Conservation (phyloP, 2,113 vertebrate genomes). For the Pao palembangensis region DNA sequence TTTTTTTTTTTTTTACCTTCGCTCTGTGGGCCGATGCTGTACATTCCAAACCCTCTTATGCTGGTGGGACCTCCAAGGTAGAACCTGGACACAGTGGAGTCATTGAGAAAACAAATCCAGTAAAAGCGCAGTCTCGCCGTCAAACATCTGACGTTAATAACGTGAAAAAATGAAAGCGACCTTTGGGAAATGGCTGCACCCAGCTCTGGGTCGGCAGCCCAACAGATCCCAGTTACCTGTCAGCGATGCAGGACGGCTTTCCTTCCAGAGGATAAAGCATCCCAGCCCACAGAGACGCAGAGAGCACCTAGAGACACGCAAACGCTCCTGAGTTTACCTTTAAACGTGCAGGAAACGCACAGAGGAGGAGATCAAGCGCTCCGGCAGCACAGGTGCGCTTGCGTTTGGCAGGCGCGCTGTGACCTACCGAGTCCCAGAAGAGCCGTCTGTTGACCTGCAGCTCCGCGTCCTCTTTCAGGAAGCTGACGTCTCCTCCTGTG, state of each 20-base stretch:
- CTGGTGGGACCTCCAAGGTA: constrained; percentile 96
- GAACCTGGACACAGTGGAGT: constrained; percentile 74
- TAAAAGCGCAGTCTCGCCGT: neutral
- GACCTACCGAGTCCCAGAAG: constrained; percentile 79
- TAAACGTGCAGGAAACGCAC: neutral
- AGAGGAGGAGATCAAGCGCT: neutral
- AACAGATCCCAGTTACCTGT: constrained; percentile 73
- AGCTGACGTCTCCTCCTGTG: constrained; percentile 88
- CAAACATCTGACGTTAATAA: neutral
- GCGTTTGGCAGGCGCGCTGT: no score
- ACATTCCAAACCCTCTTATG: constrained; percentile 96
- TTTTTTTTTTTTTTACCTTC: constrained; percentile 79
- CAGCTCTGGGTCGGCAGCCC: neutral
- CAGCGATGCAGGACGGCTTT: constrained; percentile 86
- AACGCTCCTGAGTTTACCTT: no score
- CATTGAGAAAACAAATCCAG: neutral
- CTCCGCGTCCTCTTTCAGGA: constrained; percentile 93
- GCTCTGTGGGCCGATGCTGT: constrained; percentile 95
- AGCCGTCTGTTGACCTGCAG: constrained; percentile 87
- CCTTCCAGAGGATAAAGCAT: constrained; percentile 85
- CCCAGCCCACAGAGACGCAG: constrained; percentile 89
- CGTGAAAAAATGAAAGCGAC: no score
- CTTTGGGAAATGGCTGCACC: neutral
- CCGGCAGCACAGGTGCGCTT: no score
- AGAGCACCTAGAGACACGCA: constrained; percentile 79